Percentiles rank a stretch among this genome's conserved stretches.
Conservation (phyloP, 2,113 vertebrate species). For the Entomyzon cyanotis region DNA sequence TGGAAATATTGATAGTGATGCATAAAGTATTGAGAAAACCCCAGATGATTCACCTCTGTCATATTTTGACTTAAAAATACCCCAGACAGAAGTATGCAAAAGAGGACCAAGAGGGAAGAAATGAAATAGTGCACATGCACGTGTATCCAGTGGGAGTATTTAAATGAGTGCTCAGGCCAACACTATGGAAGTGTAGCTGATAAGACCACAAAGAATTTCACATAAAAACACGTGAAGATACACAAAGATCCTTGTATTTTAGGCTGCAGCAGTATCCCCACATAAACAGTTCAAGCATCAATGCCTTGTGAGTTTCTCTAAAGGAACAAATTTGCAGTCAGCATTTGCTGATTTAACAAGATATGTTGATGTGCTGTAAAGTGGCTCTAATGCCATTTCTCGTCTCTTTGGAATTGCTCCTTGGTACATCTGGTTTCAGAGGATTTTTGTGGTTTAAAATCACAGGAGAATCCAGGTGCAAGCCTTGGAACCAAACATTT, state of each 20-base stretch:
- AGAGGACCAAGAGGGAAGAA: background rate
- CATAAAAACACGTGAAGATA: background rate
- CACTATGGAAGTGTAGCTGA: background rate
- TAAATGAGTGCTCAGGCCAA: background rate
- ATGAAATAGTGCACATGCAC: background rate
- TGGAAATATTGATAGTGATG: slow-evolving; percentile 30
- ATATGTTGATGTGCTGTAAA: background rate
- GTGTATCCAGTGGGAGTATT: background rate
- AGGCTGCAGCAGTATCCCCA: background rate
- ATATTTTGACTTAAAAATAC: slow-evolving; percentile 32
- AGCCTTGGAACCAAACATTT: background rate
- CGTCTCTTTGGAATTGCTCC: background rate
- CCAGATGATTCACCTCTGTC: slow-evolving; percentile 39
- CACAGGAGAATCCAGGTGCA: background rate
- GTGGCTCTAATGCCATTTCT: background rate
- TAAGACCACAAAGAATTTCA: background rate
- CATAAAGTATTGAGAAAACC: slow-evolving; percentile 9
- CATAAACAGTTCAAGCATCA: background rate
- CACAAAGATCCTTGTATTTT: background rate
- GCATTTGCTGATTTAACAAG: slow-evolving; percentile 10
- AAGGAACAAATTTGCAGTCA: slow-evolving; percentile 1
- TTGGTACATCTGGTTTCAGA: background rate
- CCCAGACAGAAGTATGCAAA: slow-evolving; percentile 13
- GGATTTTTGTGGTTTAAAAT: background rate
- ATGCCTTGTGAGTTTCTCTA: background rate